Conservation (phyloP, 2,113 vertebrate species). For the Macaca mulatta region DNA sequence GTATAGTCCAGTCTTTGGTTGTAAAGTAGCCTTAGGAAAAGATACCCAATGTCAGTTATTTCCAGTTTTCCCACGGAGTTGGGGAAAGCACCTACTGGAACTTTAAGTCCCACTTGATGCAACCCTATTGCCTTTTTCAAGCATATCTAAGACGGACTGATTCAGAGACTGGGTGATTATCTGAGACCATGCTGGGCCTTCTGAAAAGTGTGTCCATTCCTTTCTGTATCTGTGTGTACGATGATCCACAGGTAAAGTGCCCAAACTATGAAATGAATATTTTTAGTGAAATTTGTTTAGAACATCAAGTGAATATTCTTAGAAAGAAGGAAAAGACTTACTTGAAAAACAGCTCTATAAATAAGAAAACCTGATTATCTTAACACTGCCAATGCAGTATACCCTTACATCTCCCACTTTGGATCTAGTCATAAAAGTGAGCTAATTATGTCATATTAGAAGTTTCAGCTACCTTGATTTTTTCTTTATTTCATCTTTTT, state of each 20-base stretch:
- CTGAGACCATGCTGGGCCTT: neutral
- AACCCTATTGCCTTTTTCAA: neutral
- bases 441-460: neutral
- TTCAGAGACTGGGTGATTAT: neutral
- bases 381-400: neutral
- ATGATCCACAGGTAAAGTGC: neutral
- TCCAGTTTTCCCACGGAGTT: neutral
- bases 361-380: neutral
- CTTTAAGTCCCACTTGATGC: too few species aligned
- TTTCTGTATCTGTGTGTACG: neutral
- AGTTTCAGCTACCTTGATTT: neutral
- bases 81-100: neutral
- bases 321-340: neutral
- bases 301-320: neutral
- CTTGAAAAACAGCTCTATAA: neutral
- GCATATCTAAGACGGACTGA: neutral
- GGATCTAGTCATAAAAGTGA: neutral
- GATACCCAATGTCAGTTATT: neutral
- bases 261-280: neutral
- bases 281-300: slow-evolving; percentile 9
- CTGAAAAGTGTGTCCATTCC: neutral
- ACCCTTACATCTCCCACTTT: neutral
- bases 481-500: neutral
- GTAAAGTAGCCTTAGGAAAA: neutral
- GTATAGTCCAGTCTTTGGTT: neutral